Conservation (phyloP, 2,797 vertebrate species). For the Threskiornis aethiopicus region DNA sequence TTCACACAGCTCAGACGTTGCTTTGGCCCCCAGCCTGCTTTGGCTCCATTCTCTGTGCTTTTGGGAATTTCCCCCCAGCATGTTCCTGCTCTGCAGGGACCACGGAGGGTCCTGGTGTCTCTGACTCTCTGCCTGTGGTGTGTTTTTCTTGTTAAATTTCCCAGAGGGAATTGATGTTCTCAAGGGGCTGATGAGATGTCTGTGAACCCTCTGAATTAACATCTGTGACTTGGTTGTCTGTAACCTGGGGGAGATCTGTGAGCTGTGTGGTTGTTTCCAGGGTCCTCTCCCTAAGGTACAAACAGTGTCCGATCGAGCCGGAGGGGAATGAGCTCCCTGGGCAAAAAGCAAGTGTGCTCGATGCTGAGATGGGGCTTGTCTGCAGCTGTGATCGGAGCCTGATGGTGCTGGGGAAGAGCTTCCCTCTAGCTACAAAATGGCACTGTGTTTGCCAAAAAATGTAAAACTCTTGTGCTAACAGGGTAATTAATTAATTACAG, state of each 20-base stretch:
- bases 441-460: conserved; percentile 5
- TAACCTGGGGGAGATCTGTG: neutral
- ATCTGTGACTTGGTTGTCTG: neutral
- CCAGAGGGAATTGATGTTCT: neutral
- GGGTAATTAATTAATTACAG: conserved; percentile 58
- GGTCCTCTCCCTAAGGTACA: neutral
- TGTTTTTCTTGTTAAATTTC: neutral
- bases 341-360: rapidly evolving
- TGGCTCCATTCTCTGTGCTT: neutral
- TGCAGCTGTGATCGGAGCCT: rapidly evolving
- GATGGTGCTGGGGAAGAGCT: neutral
- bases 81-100: neutral
- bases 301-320: rapidly evolving
- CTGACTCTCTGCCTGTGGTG: neutral
- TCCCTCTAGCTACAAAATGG: neutral
- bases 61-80: neutral
- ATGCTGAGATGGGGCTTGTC: neutral
- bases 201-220: neutral
- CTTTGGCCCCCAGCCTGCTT: neutral
- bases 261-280: neutral
- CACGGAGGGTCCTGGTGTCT: rapidly evolving
- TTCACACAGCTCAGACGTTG: rapidly evolving
- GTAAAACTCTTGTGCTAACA: conserved; percentile 20
- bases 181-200: neutral
- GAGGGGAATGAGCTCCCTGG: neutral